Percentiles rank a stretch among this genome's conserved stretches.
These are phyloP conservation scores for Sycophila texana DNA, from an alignment of 2,888 invertebrate genomes.

Conservation along the genomic window DNA sequence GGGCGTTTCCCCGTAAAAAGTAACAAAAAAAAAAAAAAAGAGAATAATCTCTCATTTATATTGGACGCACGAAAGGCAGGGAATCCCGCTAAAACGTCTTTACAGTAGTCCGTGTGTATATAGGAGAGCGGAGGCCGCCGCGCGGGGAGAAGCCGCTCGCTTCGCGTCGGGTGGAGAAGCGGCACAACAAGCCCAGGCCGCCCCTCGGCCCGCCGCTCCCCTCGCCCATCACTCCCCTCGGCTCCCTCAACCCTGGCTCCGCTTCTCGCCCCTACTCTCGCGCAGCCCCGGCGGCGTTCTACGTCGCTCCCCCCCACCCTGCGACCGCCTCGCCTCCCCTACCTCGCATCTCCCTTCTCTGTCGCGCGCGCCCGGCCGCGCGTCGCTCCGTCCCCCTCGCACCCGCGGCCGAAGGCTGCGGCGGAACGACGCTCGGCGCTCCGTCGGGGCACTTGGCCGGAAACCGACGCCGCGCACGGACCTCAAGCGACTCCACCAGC, in stretches of 20 bases:
- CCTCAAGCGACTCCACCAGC: constrained; percentile 60
- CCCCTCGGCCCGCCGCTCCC: constrained; percentile 46
- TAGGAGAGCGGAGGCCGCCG: constrained; percentile 7
- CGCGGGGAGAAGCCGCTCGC: constrained; percentile 20
- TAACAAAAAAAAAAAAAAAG: constrained; percentile 3
- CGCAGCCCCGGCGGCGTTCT: constrained; percentile 48
- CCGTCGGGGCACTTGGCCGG: constrained; percentile 72
- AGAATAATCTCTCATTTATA: constrained; percentile 37
- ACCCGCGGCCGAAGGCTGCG: constrained; percentile 53
- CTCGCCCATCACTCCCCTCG: constrained; percentile 22
- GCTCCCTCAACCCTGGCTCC: constrained; percentile 25
- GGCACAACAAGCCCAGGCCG: constrained; percentile 64
- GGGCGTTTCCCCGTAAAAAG: too few species aligned
- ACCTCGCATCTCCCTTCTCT: not conserved
- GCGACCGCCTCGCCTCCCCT: not conserved
- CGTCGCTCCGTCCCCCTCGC: constrained; percentile 43
- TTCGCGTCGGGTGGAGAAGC: constrained; percentile 52
- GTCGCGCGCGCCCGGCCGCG: constrained; percentile 26
- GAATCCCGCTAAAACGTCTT: constrained; percentile 46
- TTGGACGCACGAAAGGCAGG: constrained; percentile 28
- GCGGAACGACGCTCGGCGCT: constrained; percentile 70
- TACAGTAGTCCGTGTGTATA: constrained; percentile 2
- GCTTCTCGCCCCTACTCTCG: constrained; percentile 53
- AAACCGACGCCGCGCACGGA: constrained; percentile 74
- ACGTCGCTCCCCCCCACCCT: constrained; percentile 49